A percentile compares a stretch with the other conserved stretches of the same genome.
Evolutionary conservation across 2,797 vertebrate species (phyloP).

Genomic region (Gambelia wislizenii): DNA sequence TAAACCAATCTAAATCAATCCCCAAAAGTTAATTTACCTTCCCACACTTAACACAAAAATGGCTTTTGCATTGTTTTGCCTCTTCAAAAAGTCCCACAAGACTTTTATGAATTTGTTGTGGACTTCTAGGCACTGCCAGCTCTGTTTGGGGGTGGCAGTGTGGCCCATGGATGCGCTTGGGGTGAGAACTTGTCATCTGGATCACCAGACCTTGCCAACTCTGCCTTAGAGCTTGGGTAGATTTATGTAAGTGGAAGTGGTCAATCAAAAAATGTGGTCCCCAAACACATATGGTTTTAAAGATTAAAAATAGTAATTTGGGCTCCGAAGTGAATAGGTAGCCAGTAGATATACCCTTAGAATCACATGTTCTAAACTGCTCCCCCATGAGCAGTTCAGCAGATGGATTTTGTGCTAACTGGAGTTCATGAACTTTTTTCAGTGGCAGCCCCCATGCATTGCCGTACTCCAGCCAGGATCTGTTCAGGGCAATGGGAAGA

Average conservation of each 20-base stretch:
- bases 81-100: no score
- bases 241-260: not conserved
- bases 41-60: no score
- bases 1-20: not conserved
- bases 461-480: not conserved
- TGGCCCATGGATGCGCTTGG: not conserved
- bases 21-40: no score
- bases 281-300: not conserved
- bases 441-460: not conserved
- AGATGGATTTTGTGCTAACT: not conserved
- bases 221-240: not conserved
- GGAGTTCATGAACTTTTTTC: not conserved
- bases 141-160: not conserved
- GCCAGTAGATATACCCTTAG: not conserved
- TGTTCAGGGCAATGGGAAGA: not conserved
- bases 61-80: no score
- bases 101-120: no score
- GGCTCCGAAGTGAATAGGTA: not conserved
- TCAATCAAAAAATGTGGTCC: not conserved
- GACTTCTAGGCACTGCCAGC: no score
- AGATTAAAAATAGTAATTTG: not conserved
- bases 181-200: not conserved
- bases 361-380: not conserved
- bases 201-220: not conserved
- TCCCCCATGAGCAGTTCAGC: not conserved